Base-by-base conservation (phyloP, 1,140 invertebrate species). In the Potamilus streckersoni region DNA sequence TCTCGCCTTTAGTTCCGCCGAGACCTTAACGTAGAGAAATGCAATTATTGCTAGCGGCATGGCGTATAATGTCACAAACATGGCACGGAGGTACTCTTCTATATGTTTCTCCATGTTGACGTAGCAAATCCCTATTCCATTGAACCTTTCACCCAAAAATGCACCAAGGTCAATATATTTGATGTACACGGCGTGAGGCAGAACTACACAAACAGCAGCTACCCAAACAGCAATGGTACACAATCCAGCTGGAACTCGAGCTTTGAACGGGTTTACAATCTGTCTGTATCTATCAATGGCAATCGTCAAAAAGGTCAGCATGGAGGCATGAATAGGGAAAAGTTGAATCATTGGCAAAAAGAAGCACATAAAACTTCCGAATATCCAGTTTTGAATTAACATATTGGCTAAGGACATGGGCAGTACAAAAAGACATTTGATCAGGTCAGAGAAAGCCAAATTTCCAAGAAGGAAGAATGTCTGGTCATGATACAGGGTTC, bases 311-410 rank as follows among this genome's bases (percentile, higher is more conserved):
- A 93, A 93, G 20, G 93, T 94, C 83, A 94, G 90, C 90, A 93
- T 94, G 14, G 93, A 92, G 20, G 93, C 93, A 84, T 94, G 93
- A 62, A 93, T 86, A 2, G 93, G 93, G 93, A 93, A 87, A 82
- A 94, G 93, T 91, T 95, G 94, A 71, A 95, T 83, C 93, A 95
- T 94, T 0, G 94, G 94, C 64, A 94, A 81, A 84, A 94, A 93
- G 82, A 92, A 94, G 86, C 94, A 95, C n/a, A 94, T 84, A 80
- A 94, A 93, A 75, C 93, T 92, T 12, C 94, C 94, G 78, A 94
- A 93, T 63, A 94, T 91, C 94, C 94, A 95, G 85, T 95, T 94
- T 80, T 94, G 92, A 58, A 94, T 88, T 3, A 94, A 90, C 77
- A 94, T 89, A 57, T 94, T 93, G 73, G 93, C 92, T 68, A 95